Evolutionary conservation across 2,113 vertebrate genomes (phyloP).

Genomic region (Tragelaphus scriptus): DNA sequence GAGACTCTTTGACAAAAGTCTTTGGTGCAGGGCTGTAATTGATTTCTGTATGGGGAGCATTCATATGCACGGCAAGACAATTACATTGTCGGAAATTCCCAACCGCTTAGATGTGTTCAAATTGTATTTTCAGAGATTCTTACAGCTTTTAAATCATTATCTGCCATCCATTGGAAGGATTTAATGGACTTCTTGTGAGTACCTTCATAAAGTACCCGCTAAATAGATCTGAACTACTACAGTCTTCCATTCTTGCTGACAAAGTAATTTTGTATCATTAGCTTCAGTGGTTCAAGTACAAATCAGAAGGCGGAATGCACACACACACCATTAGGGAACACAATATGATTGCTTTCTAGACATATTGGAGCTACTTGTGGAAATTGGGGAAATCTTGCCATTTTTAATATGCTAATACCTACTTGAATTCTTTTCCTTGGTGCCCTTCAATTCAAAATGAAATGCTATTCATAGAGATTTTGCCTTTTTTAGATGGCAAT

Average conservation of each 20-base stretch:
- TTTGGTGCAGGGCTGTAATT: neutral
- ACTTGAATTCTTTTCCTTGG: neutral
- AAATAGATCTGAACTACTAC: neutral
- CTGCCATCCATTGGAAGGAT: neutral
- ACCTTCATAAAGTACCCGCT: neutral
- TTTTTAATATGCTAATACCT: neutral
- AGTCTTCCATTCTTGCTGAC: neutral
- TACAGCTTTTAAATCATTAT: constrained; percentile 33
- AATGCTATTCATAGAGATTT: neutral
- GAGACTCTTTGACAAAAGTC: rapidly evolving
- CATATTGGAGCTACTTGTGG: neutral
- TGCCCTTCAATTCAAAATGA: neutral
- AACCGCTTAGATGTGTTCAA: neutral
- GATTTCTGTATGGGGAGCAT: neutral
- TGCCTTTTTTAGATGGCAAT: neutral
- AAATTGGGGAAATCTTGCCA: neutral
- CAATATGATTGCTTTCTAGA: neutral
- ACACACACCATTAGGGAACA: rapidly evolving
- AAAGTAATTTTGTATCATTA: neutral
- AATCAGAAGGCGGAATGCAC: neutral
- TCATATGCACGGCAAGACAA: neutral
- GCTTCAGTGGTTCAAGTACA: neutral
- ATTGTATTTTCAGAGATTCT: constrained; percentile 39
- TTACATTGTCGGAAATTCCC: neutral
- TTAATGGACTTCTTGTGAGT: constrained; percentile 18